These are phyloP conservation scores for Strix uralensis DNA, from an alignment of 2,113 vertebrate species.

Conservation along the genomic window DNA sequence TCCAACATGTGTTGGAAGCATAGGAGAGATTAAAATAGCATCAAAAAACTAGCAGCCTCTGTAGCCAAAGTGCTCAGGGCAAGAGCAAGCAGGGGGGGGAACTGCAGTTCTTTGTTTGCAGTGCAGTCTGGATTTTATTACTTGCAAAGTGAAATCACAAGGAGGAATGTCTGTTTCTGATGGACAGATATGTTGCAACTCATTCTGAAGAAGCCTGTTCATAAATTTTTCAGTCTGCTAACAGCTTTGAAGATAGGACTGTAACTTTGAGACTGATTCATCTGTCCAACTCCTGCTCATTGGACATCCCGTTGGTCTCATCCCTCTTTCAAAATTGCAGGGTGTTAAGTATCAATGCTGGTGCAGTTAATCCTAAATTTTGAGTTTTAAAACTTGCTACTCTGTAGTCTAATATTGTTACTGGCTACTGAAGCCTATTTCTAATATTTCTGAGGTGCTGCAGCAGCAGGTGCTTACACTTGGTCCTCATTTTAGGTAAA, in stretches of 20 bases:
- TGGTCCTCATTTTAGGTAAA: not conserved
- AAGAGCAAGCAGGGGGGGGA: not conserved
- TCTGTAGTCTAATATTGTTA: not conserved
- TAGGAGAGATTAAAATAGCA: not conserved
- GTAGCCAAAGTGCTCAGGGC: not conserved
- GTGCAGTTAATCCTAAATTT: not conserved
- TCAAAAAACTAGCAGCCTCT: not conserved
- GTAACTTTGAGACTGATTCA: not conserved
- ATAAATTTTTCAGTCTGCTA: not conserved
- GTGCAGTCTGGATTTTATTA: conserved; percentile 34
- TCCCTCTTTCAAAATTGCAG: not conserved
- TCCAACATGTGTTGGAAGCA: not conserved
- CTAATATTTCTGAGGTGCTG: not conserved
- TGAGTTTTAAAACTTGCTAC: not conserved
- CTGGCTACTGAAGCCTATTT: not conserved
- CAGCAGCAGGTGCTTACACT: not conserved
- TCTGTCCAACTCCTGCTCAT: not conserved
- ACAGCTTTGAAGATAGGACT: not conserved
- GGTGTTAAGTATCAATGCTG: not conserved
- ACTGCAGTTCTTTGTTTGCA: conserved; percentile 19
- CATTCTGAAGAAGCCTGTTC: not conserved
- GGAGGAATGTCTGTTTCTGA: conserved; percentile 3
- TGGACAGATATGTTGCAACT: conserved; percentile 5
- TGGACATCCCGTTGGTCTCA: not conserved
- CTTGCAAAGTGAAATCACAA: conserved; percentile 16